Evolutionary conservation across 2,888 invertebrate genomes (phyloP), one percentile per base, ranked within the genome.

Genomic region (Thymelicus lineola): DNA sequence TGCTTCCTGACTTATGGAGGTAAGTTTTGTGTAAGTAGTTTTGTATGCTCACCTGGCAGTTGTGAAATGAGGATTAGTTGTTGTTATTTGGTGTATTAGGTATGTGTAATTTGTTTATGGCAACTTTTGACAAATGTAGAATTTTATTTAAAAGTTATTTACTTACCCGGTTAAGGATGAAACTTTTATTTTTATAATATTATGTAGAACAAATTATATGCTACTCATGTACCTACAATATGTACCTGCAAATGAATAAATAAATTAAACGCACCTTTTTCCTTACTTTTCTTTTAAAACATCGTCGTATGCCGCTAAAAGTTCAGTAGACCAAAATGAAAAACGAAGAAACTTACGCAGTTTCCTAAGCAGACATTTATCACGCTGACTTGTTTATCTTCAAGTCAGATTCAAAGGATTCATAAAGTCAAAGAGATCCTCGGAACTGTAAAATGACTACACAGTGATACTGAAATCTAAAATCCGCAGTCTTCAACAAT

Each of bases 1-100:
- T 46, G 53, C 60, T 67, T 20, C 45, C 17, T 42, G 58, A 55
- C 53, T 42, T 67, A 60, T 67, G 15, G 53, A 58, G n/a, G 46
- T 15, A 48, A n/a, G 10, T 35, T 58, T 6, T 28, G 10, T 42
- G 6, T 63, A 48, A 62, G 20, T 64, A 50, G 59, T 59, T 42
- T 42, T 59, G 38, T 42, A 12, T 42, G 59, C 17, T 42, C 59
- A 42, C 59, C 42, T 59, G 42, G 42, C 38, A 38, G 17, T 59
- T 59, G 6, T 17, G 17, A 59, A 17, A 42, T 17, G 59, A 59
- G 38, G 15, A 42, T 58, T 59, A 59, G 59, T 59, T 59, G 59
- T 59, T 59, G 42, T 38, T 59, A 57, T 35, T 57, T 57, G 35
- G 12, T 57, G 57, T 35, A 35, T 35, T 35, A 55, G 17, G 17